phyloP scores from a whole-genome alignment of 2,888 invertebrate genomes.

The Ommatoiulus sabulosus region DNA sequence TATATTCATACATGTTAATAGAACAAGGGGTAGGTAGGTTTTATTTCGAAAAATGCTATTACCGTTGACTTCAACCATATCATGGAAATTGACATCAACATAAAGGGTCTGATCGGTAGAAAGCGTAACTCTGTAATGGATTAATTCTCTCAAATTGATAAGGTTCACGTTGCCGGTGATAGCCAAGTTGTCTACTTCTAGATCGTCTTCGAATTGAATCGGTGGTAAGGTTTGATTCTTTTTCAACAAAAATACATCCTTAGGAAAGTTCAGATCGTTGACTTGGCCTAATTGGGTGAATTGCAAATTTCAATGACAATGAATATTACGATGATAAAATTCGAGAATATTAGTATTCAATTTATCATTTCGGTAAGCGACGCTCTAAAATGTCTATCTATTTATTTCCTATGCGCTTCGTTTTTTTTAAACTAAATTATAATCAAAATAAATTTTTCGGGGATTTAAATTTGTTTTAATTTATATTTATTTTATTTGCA shows the following conservation, averaged over 20 bases:
- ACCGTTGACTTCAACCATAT: slow-evolving; percentile 4
- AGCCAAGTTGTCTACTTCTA: slow-evolving; percentile 25
- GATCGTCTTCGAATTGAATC: background rate
- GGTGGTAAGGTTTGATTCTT: background rate
- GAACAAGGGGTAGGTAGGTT: too few species aligned
- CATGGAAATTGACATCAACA: background rate
- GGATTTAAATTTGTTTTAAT: too few species aligned
- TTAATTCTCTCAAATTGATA: slow-evolving; percentile 27
- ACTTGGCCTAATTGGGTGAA: background rate
- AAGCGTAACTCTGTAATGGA: slow-evolving; percentile 11
- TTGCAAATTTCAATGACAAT: background rate
- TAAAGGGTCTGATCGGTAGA: slow-evolving; percentile 14
- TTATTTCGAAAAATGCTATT: background rate
- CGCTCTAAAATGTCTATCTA: too few species aligned
- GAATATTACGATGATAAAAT: too few species aligned
- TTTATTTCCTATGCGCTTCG: too few species aligned
- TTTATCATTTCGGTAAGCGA: too few species aligned
- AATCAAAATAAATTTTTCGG: too few species aligned
- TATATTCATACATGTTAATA: too few species aligned
- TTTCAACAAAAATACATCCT: slow-evolving; percentile 10
- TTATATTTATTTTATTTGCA: too few species aligned
- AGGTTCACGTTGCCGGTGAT: slow-evolving; percentile 1
- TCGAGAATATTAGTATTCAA: too few species aligned
- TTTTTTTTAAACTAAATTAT: too few species aligned
- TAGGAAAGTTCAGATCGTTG: slow-evolving; percentile 7